Conservation (phyloP, 2,888 invertebrate species). For the Hecatera dysodea region DNA sequence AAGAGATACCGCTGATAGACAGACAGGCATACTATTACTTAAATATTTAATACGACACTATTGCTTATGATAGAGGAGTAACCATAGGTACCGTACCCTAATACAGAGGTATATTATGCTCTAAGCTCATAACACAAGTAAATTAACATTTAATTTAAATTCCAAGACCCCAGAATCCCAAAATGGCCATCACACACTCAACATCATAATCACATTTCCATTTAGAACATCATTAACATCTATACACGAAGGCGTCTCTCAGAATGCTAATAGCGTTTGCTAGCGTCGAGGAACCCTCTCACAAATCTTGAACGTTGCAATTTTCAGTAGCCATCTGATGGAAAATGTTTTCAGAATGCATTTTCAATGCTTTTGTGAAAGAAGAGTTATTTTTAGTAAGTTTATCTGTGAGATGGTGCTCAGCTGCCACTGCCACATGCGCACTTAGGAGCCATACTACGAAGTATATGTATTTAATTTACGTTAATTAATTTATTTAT, state of each 20-base stretch:
- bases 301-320: conserved; percentile 37
- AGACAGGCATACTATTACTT: too few relatives aligned
- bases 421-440: too few relatives aligned
- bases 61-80: too few relatives aligned
- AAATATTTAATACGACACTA: too few relatives aligned
- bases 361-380: conserved; percentile 34
- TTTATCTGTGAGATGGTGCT: conserved; percentile 4
- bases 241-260: conserved; percentile 1
- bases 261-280: conserved; percentile 44
- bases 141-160: too few relatives aligned
- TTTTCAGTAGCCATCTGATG: conserved; percentile 41
- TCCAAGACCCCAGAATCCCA: background rate
- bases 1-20: too few relatives aligned
- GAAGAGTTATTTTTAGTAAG: background rate
- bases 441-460: too few relatives aligned
- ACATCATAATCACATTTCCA: background rate
- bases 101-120: too few relatives aligned
- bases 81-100: too few relatives aligned
- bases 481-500: too few relatives aligned
- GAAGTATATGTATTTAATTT: too few relatives aligned
- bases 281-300: conserved; percentile 32
- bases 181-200: background rate
- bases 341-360: conserved; percentile 29
- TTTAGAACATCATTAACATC: conserved; percentile 8
- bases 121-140: too few relatives aligned